Base-by-base conservation (phyloP, 2,797 vertebrate species). In the Enoplosus armatus region DNA sequence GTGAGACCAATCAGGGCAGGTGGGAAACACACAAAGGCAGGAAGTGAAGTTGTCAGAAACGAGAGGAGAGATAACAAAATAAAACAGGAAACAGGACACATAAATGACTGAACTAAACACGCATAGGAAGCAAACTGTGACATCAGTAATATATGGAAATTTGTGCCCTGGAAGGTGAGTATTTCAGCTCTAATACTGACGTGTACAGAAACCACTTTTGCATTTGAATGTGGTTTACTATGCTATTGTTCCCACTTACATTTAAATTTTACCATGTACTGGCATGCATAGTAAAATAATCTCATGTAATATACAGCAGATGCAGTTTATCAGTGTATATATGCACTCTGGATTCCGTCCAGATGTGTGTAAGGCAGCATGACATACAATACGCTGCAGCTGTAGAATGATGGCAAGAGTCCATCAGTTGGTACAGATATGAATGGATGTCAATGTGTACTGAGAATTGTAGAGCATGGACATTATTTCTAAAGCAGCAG, bases 301-400 rank as follows among this genome's bases (percentile, higher is more conserved):
- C 8, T 68, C 18, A 20, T 66, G 50, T 72, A 67, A 80, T 16
- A 66, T 43, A 62, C 27, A 43, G 65, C 65, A 79, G 77, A 73
- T 80, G 80, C 69, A 63, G 63, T 60, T 62, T 31, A 66, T 79
- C 55, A 71, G 62, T 3, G 43, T 55, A 14, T 22, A 1, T 55
- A 53, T 33, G 66, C 50, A 47, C 47, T 39, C 48, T 79, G 77
- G 75, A 73, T 50, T 58, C 39, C 45, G 60, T 74, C 72, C 71
- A 82, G 77, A 54, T 61, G 47, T 73, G 45, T 65, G 76, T 66
- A 62, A 61, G 63, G 39, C 67, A 71, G 68, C 43, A 27, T 56
- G 61, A 60, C 55, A 58, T 68, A 72, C 39, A 73, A 69, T 39
- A n/a, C 26, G 61, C 37, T 61, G 78, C 85, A 89, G 84, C 87